A percentile compares a stretch with the other conserved stretches of the same genome.
Evolutionary conservation across 1,140 invertebrate genomes (phyloP).

Genomic region (Dendrolimus punctatus): DNA sequence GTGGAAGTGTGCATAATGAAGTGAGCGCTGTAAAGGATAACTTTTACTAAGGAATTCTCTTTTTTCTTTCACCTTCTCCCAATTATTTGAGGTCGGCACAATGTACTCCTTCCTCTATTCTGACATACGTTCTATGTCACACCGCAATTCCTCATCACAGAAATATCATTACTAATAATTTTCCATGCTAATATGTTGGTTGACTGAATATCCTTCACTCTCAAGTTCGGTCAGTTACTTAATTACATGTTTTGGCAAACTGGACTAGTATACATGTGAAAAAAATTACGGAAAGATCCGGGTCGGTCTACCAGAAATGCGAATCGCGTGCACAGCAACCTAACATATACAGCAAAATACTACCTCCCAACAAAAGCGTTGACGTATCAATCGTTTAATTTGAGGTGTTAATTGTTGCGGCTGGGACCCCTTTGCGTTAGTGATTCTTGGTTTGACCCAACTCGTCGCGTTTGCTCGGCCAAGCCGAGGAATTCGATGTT

Average conservation of each 20-base stretch:
- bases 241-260: constrained; percentile 19
- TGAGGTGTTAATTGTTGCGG: constrained; percentile 9
- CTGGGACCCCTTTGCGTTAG: constrained; percentile 5
- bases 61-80: no score
- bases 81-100: no score
- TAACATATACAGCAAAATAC: not conserved
- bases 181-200: no score
- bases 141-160: no score
- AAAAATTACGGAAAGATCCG: constrained; percentile 37
- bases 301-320: constrained; percentile 14
- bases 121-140: no score
- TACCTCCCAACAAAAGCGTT: not conserved
- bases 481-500: constrained; percentile 34
- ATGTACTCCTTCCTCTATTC: no score
- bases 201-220: no score
- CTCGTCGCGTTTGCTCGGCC: constrained; percentile 19
- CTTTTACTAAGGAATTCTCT: no score
- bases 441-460: constrained; percentile 20
- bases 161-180: no score
- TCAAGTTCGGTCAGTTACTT: constrained; percentile 4
- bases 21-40: no score
- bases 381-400: constrained; percentile 1
- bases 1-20: no score
- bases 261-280: constrained; percentile 20
- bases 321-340: constrained; percentile 11